Evolutionary conservation across 1,140 invertebrate genomes (phyloP), one percentile per base, ranked within the genome.

Genomic region (Helicorthomorpha holstii): DNA sequence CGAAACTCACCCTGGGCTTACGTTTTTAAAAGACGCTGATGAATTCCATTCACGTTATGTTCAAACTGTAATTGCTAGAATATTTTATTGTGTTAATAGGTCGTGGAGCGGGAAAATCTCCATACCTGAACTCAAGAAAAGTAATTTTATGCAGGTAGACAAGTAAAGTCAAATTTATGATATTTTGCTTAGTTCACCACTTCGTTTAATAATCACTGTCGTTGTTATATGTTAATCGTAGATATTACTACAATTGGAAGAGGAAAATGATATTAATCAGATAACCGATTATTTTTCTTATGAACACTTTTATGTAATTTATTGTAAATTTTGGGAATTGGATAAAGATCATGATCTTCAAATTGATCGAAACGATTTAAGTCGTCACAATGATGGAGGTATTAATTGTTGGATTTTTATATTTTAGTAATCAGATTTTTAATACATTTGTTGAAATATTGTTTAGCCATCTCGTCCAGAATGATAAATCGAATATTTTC

Each of bases 281-380:
- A 84, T 98, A 43, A 96, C 90, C 54, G 89, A 94, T 59, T 98
- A 85, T 68, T 98, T 98, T 71, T 96, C 91, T 64, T 98, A 98
- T 68, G 94, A 98, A 69, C 95, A 99, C 72, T 98, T 99, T 70
- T 99, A 99, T 72, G 96, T 99, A 24, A 98, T 98, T 63, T 99
- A 99, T 67, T 99, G 96, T 73, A 98, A 98, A 71, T 99, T 99
- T 70, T 99, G 96, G 95, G 95, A 98, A 69, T 70, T 99, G 56
- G 96, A 99, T 69, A 80, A 88, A 55, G 95, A 98, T 73, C 94
- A 98, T 67, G 94, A 98, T 74, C 73, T 98, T 38, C 87, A 87
- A 60, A 97, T 98, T 59, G 90, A 90, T 54, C 69, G 85, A 64
- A 81, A 87, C 54, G 95, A 99, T 72, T 75, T 99, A 21, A 81